phyloP scores from a whole-genome alignment of 2,113 vertebrate species.

The Brachypteracias leptosomus region DNA sequence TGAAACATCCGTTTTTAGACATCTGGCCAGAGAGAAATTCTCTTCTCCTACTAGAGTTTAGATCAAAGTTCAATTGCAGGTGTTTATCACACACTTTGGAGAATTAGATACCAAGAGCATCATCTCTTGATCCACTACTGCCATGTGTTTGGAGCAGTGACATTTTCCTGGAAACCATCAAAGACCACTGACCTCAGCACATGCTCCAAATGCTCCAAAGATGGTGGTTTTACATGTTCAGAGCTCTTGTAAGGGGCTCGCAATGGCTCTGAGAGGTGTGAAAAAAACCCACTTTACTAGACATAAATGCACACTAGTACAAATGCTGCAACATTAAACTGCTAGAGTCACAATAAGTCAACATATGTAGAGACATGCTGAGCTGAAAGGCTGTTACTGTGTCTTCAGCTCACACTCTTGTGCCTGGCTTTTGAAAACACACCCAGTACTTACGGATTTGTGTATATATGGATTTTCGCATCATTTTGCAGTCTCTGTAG shows the following conservation, averaged over 20 bases:
- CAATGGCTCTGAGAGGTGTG: not conserved
- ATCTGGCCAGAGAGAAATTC: not conserved
- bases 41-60: not conserved
- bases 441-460: not conserved
- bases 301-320: not conserved
- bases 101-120: not conserved
- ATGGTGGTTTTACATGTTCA: not conserved
- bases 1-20: constrained; percentile 6
- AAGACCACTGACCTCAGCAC: not conserved
- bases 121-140: not conserved
- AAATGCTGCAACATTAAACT: constrained; percentile 1
- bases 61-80: not conserved
- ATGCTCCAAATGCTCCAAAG: not conserved
- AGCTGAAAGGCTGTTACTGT: constrained; percentile 31
- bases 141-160: not conserved
- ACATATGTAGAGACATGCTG: not conserved
- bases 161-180: not conserved
- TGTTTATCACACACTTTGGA: not conserved
- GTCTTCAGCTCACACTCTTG: not conserved
- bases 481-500: not conserved
- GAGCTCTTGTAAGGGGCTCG: not conserved
- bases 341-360: not conserved
- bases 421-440: constrained; percentile 17
- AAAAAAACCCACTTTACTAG: not conserved
- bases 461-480: not conserved